Evolutionary conservation across 2,797 vertebrate species (phyloP).

Genomic region (Peromyscus attwateri): DNA sequence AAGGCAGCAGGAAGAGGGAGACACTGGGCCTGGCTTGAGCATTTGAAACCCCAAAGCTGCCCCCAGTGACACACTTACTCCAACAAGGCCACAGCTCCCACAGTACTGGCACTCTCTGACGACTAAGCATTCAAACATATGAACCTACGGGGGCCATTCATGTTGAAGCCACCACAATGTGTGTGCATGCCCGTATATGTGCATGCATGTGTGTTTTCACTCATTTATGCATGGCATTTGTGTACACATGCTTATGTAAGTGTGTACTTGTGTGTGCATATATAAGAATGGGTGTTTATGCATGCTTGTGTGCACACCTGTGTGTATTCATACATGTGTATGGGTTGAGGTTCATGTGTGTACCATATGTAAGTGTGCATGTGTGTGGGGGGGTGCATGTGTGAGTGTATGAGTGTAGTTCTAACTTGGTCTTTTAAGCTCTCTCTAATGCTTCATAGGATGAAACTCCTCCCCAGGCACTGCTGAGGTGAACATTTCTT

Average conservation of each 20-base stretch:
- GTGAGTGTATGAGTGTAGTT: background rate
- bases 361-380: background rate
- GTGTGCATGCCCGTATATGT: background rate
- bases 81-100: background rate
- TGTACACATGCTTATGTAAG: background rate
- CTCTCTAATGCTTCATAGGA: background rate
- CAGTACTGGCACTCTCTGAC: background rate
- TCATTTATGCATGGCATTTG: background rate
- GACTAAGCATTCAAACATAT: background rate
- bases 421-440: background rate
- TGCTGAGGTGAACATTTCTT: slow-evolving; percentile 1
- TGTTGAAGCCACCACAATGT: background rate
- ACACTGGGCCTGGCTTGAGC: background rate
- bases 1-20: background rate
- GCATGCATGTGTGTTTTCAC: background rate
- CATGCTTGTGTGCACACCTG: background rate
- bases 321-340: background rate
- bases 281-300: background rate
- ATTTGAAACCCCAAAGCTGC: background rate
- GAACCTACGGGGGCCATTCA: background rate
- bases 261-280: background rate
- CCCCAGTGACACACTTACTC: background rate
- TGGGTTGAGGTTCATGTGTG: background rate
- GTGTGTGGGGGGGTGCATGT: background rate
- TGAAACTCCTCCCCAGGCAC: background rate